Evolutionary conservation across 2,888 invertebrate species (phyloP), one percentile per base, ranked within the genome.

Genomic region (Cheilosia soror): DNA sequence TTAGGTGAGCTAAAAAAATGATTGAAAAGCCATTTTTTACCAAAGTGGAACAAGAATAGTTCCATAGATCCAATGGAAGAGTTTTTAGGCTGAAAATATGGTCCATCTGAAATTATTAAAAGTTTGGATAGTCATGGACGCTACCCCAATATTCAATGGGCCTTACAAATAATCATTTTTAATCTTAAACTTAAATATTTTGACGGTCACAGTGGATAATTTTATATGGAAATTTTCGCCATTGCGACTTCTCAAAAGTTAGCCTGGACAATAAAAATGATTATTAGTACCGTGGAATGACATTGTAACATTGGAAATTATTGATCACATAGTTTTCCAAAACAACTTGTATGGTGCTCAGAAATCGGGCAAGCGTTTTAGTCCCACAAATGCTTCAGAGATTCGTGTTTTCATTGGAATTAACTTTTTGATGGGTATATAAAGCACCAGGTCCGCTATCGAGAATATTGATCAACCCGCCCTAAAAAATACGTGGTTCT

Each of bases 281-380:
- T n/a, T n/a, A n/a, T n/a, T n/a, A n/a, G n/a, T n/a, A n/a, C n/a
- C n/a, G n/a, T n/a, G n/a, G n/a, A n/a, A n/a, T 47, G 42, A 47
- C 27, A 44, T 63, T 63, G 13, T 63, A 27, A 47, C 62, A 63
- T 44, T 4, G n/a, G 47, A 63, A 63, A 47, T 63, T 63, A 5
- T 47, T 63, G 47, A 63, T 44, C 62, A 47, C 62, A 63, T 63
- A 20, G 66, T 66, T 42, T 65, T 15, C 63, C 65, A 65, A 65
- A 15, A 1, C 15, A 65, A 65, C 47, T 60, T 60, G 37, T 60
- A 1, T n/a, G n/a, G n/a, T 60, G 60, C 60, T 62, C 42, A 29
- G 62, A 25, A 62, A 62, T 42, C 62, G 40, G 62, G 25, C 62
- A 44, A 66, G 37, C 37, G 44, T 62, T 20, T 31, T 29, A 62